Evolutionary conservation across 2,888 invertebrate species (phyloP), one percentile per base, ranked within the genome.

Genomic region (Drosophila mayaguana): DNA sequence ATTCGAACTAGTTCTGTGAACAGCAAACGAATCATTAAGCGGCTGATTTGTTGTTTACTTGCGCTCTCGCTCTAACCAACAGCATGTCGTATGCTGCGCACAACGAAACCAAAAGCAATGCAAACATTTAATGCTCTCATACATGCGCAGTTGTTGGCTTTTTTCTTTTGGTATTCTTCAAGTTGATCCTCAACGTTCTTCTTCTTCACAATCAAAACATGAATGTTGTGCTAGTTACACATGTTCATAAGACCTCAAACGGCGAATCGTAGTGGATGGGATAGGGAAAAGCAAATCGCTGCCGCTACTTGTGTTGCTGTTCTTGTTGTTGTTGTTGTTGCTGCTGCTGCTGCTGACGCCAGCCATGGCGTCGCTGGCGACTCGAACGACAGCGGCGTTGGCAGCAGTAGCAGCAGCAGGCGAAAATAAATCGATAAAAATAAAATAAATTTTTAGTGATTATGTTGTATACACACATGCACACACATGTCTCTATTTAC

Each of bases 371-470:
- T 73, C 77, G 85, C 59, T 72, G 75, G 65, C 72, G 77, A 79
- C 74, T 82, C 63, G 18, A 72, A 67, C 65, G 68, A 67, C 66
- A 50, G 38, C 66, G 43, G 51, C 67, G 34, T 48, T 72, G 64
- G 51, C 59, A 57, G 73, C 81, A 78, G 54, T 67, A 66, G 59
- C 55, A 57, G 75, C 83, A 81, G 78, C 88, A 78, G 69, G 85
- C 89, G 72, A 86, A 88, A 89, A 86, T 86, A 86, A 86, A 86
- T 86, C 86, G 86, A 86, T 86, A 89, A 86, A 86, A 86, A 86
- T 89, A 88, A 86, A 86, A 89, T 86, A 88, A 88, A 88, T 89
- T 86, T 89, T 80, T 86, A 89, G 88, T 85, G 88, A 86, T 88
- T 86, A 88, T 87, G 88, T 75, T 89, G 79, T 86, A 80, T 76